Evolutionary conservation across 2,797 vertebrate genomes (phyloP), one percentile per base, ranked within the genome.

Genomic region (Tamandua tetradactyla): DNA sequence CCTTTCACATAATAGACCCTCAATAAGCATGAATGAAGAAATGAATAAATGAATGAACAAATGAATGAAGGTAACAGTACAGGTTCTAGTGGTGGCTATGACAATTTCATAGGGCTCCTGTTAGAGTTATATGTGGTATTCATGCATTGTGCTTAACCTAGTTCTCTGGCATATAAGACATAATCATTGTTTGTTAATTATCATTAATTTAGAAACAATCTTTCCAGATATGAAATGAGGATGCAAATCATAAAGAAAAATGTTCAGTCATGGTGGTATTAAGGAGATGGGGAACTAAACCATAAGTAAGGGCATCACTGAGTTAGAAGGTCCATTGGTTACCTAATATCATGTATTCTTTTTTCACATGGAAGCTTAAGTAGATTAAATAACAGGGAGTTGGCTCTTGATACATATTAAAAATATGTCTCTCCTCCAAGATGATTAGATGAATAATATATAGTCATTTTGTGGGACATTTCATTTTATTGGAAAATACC

Each of bases 401-500:
- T 55, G 20, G 30, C 7, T 5, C 44, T 47, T 11, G 11, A 37
- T 25, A 71, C 7, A n/a, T 81, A 20, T 71, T 75, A 88, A 27
- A 84, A 59, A 68, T 9, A 7, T 11, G 27, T 27, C 42, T 49
- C 13, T 44, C n/a, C 17, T 25, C 59, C 42, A 75, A 40, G 82
- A 35, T 75, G 47, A 12, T 78, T 40, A 74, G n/a, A 81, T 66
- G n/a, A 66, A 30, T 42, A 88, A 47, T 76, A 40, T 30, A n/a
- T 30, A 47, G 69, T 27, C 37, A 79, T 82, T 68, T 69, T 66
- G 61, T 23, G 4, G 44, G 44, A 59, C 35, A 71, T 85, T 74
- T 69, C 30, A 57, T 62, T 92, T 90, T 69, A 87, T 42, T 18
- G 37, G 22, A 92, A 86, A 62, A 68, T 87, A 80, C n/a, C 62